Evolutionary conservation across 2,797 vertebrate genomes (phyloP), one percentile per base, ranked within the genome.

Genomic region (Telmatherina bonti): DNA sequence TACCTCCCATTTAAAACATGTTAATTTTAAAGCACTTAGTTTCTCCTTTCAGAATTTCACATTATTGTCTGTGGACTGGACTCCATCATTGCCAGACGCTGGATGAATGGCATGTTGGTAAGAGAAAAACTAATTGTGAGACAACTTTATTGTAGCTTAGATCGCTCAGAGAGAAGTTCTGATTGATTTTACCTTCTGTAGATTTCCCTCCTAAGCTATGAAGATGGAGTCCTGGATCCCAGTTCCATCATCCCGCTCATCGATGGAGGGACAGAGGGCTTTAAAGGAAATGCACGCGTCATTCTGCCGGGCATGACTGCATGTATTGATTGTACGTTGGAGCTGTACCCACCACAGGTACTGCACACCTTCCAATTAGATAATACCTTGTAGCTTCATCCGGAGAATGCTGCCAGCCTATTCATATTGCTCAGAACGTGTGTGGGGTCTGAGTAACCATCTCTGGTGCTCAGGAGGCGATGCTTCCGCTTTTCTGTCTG

Each of bases 31-130:
- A 54, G 18, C 0, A 0, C 10, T 65, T 0, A 0, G 52, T 27
- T 70, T 55, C 22, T 66, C 75, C 45, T 61, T 70, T 3, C 88
- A 99, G 98, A 98, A 84, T 99, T 99, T 90, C 97, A 99, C 90
- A 98, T 99, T 78, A 96, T 98, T 70, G 97, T 99, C 12, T 98
- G 97, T 86, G 97, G 98, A n/a, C 89, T 99, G 91, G 97, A 99
- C 87, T 99, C 98, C 38, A 95, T 99, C 84, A 96, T 99, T 75
- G 97, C 97, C 91, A 94, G 97, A 88, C 95, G 97, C 82, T 99
- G 98, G 97, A 97, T 99, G 93, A 99, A 99, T 81, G 98, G 98
- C 79, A 99, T 99, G 97, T 94, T 99, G 97, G 97, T 99, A 94
- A 27, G 80, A 35, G 18, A 51, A 45, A 7, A 35, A 53, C n/a